These are phyloP conservation scores for Aselliscus stoliczkanus DNA, from an alignment of 2,797 vertebrate genomes.

Conservation along the genomic window DNA sequence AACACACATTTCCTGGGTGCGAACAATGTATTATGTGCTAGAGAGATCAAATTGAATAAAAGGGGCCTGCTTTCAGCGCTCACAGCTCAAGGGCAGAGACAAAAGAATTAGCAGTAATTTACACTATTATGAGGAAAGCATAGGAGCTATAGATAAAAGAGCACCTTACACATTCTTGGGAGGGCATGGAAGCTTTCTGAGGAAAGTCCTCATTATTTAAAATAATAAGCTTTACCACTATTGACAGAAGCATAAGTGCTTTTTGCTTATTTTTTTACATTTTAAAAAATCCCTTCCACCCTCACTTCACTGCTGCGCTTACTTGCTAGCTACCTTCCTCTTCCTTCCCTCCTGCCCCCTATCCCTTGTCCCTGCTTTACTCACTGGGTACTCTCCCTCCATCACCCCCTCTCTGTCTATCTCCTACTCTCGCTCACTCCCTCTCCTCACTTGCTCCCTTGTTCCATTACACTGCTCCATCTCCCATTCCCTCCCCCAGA, in stretches of 20 bases:
- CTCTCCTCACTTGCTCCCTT: background rate
- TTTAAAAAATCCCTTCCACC: background rate
- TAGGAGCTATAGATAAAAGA: background rate
- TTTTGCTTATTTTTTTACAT: background rate
- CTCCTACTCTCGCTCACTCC: background rate
- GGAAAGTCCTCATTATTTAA: background rate
- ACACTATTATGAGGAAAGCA: background rate
- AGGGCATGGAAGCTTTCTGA: background rate
- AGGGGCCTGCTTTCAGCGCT: background rate
- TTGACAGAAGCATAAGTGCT: background rate
- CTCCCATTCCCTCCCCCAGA: background rate
- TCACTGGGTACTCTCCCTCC: background rate
- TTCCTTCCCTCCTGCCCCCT: background rate
- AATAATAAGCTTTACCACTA: background rate
- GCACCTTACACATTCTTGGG: background rate
- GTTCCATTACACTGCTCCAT: background rate
- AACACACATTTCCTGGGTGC: background rate
- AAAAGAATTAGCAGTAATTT: too few relatives aligned
- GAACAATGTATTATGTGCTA: background rate
- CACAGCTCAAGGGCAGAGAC: background rate
- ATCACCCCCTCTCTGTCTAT: background rate
- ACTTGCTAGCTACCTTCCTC: background rate
- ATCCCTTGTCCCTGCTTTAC: too few relatives aligned
- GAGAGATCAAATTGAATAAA: background rate
- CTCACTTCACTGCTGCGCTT: background rate